Base-by-base conservation (phyloP, 1,140 invertebrate species). In the Camponotus floridanus region DNA sequence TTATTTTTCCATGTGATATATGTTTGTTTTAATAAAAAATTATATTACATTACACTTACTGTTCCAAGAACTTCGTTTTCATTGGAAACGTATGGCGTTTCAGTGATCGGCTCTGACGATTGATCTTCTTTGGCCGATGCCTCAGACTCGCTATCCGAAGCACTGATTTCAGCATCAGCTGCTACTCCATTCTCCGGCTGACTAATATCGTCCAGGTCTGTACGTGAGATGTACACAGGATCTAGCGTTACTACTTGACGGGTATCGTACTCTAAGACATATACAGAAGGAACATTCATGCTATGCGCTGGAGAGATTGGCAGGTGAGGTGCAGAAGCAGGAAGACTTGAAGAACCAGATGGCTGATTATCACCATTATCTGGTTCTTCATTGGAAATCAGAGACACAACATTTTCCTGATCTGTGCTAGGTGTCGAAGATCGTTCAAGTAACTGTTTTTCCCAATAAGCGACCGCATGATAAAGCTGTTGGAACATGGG, bases 41-140 rank as follows among this genome's bases (percentile, higher is more conserved):
- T 42, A 18, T 45, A 5, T 15, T 59, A 33, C n/a, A 55, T 71
- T 26, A 26, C 26, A 76, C 89, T 93, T 94, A 97, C 97, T 94
- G 95, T 95, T 80, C 97, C 97, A 87, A 98, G 96, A 89, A 98
- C 95, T 92, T 97, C 97, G 89, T 97, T 96, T 39, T 95, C 95
- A 87, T 96, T 95, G 70, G 96, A 95, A 76, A 96, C 92, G 90
- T 97, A 97, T 3, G 95, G 94, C 18, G 97, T 97, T 91, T 97
- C 97, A 1, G 91, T 93, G 48, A 96, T 95, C 39, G 90, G 87
- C 18, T 95, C 93, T 18, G 39, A 33, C 5, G 91, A 91, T 71
- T 95, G 95, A 59, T 95, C 96, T 73, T 96, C 96, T 83, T 96
- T 96, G 62, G 92, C 94, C 3, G 95, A 96, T 9, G 89, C 91